Evolutionary conservation across 2,888 invertebrate species (phyloP).

Genomic region (Erebia ligea): DNA sequence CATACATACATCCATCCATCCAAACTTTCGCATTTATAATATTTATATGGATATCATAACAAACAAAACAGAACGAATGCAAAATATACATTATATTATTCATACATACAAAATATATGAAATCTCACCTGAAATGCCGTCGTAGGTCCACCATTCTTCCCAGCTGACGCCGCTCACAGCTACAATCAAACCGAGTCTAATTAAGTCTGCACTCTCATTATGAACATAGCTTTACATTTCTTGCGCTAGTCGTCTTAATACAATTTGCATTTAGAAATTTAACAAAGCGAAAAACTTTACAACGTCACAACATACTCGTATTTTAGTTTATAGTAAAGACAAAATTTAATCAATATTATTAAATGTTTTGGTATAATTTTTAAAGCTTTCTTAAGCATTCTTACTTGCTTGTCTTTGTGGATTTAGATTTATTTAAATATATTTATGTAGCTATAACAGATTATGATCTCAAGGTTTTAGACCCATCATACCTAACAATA

Average conservation of each 20-base stretch:
- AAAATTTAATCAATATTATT: background rate
- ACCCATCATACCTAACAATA: too few species aligned
- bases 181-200: constrained; percentile 84
- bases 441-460: too few species aligned
- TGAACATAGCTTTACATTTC: constrained; percentile 48
- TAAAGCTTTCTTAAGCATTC: too few species aligned
- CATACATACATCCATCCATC: too few species aligned
- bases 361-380: too few species aligned
- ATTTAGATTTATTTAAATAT: too few species aligned
- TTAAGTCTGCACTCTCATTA: constrained; percentile 71
- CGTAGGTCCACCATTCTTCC: constrained; percentile 99
- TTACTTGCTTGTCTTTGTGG: too few species aligned
- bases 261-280: constrained; percentile 24
- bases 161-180: constrained; percentile 91
- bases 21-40: too few species aligned
- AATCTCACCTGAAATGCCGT: constrained; percentile 94
- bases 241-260: constrained; percentile 33
- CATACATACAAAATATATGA: constrained; percentile 27
- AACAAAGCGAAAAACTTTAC: constrained; percentile 27
- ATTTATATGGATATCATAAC: too few species aligned
- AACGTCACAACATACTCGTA: constrained; percentile 12
- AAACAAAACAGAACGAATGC: constrained; percentile 5
- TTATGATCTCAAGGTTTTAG: too few species aligned
- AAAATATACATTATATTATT: constrained; percentile 14
- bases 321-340: background rate